Evolutionary conservation across 2,888 invertebrate species (phyloP), one percentile per base, ranked within the genome.

Genomic region (Incurvaria masculella): DNA sequence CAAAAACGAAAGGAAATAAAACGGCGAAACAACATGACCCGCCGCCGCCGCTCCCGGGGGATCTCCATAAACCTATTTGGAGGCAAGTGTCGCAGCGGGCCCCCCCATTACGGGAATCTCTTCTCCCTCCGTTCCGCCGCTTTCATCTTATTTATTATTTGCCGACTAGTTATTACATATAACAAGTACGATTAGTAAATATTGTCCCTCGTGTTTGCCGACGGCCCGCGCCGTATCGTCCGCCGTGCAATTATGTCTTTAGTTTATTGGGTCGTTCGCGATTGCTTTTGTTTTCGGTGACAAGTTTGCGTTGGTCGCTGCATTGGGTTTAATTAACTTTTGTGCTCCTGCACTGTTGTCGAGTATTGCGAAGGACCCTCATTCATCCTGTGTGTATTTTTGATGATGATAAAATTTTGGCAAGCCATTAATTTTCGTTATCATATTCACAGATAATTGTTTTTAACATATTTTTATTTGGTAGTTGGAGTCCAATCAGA

Each of bases 81-180:
- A 33, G 33, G 33, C 33, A 33, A 33, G 33, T 14, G 33, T 33
- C 33, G 33, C 33, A n/a, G 3, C 6, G 33, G 33, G 33, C 6
- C 33, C 3, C 4, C 11, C 33, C 33, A 33, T 33, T 33, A 33
- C 33, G 33, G 11, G 11, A 11, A 33, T 14, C 14, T n/a, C 14
- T 8, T 8, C 3, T n/a, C 66, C 63, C 59, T 65, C 62, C 68
- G 71, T 71, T 65, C 62, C 68, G 71, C 70, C 71, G 71, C 72
- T 68, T 66, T 66, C 66, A 67, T 68, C 65, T 65, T 73, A 67
- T 71, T 74, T 73, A 73, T 70, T 75, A 68, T 74, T 74, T 71
- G 69, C 64, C 53, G 59, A 63, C 14, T 21, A 42, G 42, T 21
- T 21, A 19, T 42, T 33, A 33, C 58, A 60, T 47, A 51, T 57